Percentiles rank a stretch among this genome's conserved stretches.
These are phyloP conservation scores for Drosophila hamatofila DNA, from an alignment of 2,888 invertebrate genomes.

Conservation along the genomic window DNA sequence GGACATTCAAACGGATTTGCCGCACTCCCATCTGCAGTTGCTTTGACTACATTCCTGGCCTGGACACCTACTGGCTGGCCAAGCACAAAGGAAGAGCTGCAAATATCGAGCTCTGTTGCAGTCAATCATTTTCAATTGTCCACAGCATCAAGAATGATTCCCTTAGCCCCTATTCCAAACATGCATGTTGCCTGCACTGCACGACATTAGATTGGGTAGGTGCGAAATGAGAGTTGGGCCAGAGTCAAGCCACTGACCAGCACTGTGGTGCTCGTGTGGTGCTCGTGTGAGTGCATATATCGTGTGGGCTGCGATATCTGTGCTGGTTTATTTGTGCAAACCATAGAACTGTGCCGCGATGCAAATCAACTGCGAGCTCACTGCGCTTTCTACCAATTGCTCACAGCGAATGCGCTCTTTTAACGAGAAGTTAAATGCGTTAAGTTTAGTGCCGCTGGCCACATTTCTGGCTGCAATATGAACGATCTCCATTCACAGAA, in stretches of 20 bases:
- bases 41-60: slow-evolving; percentile 86
- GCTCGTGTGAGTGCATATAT: slow-evolving; percentile 79
- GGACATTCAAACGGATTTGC: slow-evolving; percentile 75
- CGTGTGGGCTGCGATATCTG: slow-evolving; percentile 80
- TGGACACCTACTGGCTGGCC: slow-evolving; percentile 77
- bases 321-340: slow-evolving; percentile 78
- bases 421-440: slow-evolving; percentile 77
- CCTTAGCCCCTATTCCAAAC: slow-evolving; percentile 1
- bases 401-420: slow-evolving; percentile 75
- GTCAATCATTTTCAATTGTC: slow-evolving; percentile 54
- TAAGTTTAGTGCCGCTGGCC: slow-evolving; percentile 82
- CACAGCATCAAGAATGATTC: slow-evolving; percentile 4
- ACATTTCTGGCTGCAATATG: slow-evolving; percentile 81
- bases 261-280: slow-evolving; percentile 58
- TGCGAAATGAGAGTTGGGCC: slow-evolving; percentile 62
- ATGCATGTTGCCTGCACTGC: slow-evolving; percentile 57
- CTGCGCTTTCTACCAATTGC: slow-evolving; percentile 80
- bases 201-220: slow-evolving; percentile 65
- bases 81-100: slow-evolving; percentile 68
- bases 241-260: slow-evolving; percentile 52
- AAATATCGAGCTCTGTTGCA: slow-evolving; percentile 82
- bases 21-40: slow-evolving; percentile 87
- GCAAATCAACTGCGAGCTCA: slow-evolving; percentile 73
- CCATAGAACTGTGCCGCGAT: slow-evolving; percentile 78
- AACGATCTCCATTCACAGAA: slow-evolving; percentile 37